phyloP scores from a whole-genome alignment of 2,113 vertebrate genomes.

The Haemorhous mexicanus region DNA sequence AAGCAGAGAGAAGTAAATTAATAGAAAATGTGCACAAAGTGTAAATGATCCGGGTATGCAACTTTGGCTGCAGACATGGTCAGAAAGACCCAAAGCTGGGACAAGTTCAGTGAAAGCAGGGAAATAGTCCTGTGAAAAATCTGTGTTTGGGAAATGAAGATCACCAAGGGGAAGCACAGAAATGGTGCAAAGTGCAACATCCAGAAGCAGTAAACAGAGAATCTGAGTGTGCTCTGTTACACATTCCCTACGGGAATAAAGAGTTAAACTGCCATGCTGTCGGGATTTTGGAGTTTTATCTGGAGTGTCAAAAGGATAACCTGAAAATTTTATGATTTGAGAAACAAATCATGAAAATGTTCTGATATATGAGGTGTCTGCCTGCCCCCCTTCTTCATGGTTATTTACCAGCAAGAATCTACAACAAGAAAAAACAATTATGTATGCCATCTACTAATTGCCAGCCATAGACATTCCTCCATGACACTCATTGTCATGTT shows the following conservation, averaged over 20 bases:
- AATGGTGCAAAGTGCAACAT: neutral
- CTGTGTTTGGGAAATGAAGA: neutral
- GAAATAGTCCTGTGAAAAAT: neutral
- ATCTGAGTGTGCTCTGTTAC: neutral
- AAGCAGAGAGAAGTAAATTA: neutral
- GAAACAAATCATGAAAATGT: neutral
- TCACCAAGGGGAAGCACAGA: neutral
- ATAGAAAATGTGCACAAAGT: neutral
- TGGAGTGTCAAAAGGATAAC: neutral
- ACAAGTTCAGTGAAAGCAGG: neutral
- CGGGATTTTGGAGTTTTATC: neutral
- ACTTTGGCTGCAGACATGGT: neutral
- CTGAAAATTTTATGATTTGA: neutral
- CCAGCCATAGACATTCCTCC: neutral
- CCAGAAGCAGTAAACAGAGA: neutral
- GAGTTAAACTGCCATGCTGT: neutral
- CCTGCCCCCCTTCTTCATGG: neutral
- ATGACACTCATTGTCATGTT: neutral
- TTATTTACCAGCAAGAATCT: neutral
- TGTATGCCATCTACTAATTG: neutral
- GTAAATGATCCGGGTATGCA: neutral
- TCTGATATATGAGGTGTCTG: neutral
- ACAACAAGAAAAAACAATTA: neutral
- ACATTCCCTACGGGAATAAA: neutral
- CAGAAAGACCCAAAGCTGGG: neutral